phyloP scores from a whole-genome alignment of 2,797 vertebrate genomes.

The Phyllotis vaccarum region DNA sequence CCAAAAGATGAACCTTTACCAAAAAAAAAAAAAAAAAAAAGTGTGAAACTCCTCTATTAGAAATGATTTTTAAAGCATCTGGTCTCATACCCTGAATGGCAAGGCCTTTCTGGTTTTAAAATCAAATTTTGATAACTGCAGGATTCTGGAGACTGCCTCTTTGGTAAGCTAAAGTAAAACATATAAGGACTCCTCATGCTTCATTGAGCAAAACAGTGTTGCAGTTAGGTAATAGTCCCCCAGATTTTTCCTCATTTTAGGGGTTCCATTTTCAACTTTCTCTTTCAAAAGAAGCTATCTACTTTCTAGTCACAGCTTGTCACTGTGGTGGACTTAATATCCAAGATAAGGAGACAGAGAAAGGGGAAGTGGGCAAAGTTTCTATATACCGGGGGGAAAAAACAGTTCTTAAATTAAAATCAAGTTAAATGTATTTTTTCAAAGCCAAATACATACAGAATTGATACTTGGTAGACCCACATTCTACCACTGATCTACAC shows the following conservation, averaged over 20 bases:
- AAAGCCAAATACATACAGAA: background rate
- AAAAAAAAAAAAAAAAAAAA: too few species aligned
- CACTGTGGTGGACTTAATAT: background rate
- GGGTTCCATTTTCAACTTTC: background rate
- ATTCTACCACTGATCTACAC: background rate
- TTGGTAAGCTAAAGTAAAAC: slow-evolving; percentile 47
- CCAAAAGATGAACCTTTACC: slow-evolving; percentile 54
- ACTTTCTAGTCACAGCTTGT: background rate
- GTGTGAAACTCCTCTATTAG: slow-evolving; percentile 63
- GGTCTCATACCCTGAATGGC: slow-evolving; percentile 56
- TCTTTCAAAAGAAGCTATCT: background rate
- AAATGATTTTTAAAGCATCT: slow-evolving; percentile 69
- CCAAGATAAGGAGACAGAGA: background rate
- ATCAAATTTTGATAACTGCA: slow-evolving; percentile 78
- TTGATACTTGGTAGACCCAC: background rate
- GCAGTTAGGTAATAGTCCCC: slow-evolving; percentile 38
- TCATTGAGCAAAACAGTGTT: slow-evolving; percentile 51
- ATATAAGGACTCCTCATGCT: slow-evolving; percentile 35
- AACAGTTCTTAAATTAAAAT: slow-evolving; percentile 62
- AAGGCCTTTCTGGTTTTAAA: slow-evolving; percentile 66
- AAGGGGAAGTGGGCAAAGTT: background rate
- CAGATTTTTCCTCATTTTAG: slow-evolving; percentile 19
- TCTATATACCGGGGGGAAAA: slow-evolving; percentile 4
- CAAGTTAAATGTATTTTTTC: background rate
- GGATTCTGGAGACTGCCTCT: slow-evolving; percentile 63